phyloP scores from a whole-genome alignment of 2,113 vertebrate genomes.

The Crotalus horridus region DNA sequence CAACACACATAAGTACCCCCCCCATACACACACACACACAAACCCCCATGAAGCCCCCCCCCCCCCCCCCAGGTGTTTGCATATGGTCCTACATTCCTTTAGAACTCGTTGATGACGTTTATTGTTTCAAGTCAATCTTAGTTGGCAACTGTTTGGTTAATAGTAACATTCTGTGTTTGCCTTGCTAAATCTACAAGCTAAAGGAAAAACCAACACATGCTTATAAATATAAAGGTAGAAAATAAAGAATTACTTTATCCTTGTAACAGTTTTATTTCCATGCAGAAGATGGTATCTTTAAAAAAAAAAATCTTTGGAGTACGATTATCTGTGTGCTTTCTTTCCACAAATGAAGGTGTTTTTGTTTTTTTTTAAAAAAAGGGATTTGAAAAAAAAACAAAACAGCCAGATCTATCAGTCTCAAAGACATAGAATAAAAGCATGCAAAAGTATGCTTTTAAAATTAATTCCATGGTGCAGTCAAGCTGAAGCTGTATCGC shows the following conservation, averaged over 20 bases:
- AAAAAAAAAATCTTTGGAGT: background rate
- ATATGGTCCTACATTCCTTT: constrained; percentile 49
- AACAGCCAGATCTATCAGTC: background rate
- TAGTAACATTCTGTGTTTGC: constrained; percentile 38
- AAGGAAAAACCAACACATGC: constrained; percentile 16
- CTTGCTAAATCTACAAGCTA: constrained; percentile 16
- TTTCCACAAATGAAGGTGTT: background rate
- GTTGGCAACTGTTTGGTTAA: constrained; percentile 17
- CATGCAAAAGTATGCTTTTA: background rate
- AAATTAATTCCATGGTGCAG: background rate
- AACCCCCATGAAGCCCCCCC: background rate
- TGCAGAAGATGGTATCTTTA: background rate
- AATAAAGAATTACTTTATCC: background rate
- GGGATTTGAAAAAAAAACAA: background rate
- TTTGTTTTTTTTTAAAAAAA: background rate
- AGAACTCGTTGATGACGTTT: constrained; percentile 47
- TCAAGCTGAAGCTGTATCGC: background rate
- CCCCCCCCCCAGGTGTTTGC: background rate
- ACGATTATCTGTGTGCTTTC: background rate
- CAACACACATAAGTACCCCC: constrained; percentile 22
- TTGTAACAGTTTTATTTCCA: background rate
- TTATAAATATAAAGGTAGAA: constrained; percentile 23
- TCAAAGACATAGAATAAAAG: background rate
- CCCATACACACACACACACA: constrained; percentile 21
- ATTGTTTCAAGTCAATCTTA: constrained; percentile 43